A percentile compares a stretch with the other conserved stretches of the same genome.
phyloP scores from a whole-genome alignment of 2,113 vertebrate genomes.

The Baryphthengus martii region DNA sequence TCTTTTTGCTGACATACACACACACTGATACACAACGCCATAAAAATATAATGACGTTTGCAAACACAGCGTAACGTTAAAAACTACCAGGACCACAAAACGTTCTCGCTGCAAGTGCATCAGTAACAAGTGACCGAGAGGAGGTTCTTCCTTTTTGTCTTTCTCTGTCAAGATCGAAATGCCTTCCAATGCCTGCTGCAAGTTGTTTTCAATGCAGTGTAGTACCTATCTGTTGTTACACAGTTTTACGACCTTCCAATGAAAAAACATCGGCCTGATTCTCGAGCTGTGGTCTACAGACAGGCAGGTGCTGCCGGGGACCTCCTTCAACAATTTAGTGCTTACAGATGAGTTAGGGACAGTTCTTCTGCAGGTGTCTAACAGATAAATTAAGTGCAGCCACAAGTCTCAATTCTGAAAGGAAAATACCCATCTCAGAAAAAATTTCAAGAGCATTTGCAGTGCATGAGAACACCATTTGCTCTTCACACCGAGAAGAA shows the following conservation, averaged over 20 bases:
- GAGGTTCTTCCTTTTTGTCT: not conserved
- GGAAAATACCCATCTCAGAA: not conserved
- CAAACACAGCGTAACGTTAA: not conserved
- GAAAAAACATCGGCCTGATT: not conserved
- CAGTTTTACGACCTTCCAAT: not conserved
- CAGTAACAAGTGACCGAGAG: not conserved
- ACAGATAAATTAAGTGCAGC: not conserved
- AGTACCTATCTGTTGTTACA: not conserved
- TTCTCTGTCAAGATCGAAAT: not conserved
- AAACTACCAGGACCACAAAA: not conserved
- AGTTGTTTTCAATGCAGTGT: not conserved
- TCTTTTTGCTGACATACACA: not conserved
- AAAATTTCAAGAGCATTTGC: not conserved
- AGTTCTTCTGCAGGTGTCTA: not conserved
- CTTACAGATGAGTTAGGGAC: not conserved
- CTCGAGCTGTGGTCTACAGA: not conserved
- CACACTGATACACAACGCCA: not conserved
- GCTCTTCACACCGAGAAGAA: not conserved
- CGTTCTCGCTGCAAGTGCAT: not conserved
- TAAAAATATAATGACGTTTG: not conserved
- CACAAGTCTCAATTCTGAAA: not conserved
- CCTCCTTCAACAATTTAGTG: not conserved
- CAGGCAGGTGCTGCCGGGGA: not conserved
- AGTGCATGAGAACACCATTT: not conserved
- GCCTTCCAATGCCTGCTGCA: not conserved